phyloP scores from a whole-genome alignment of 2,113 vertebrate species.

The Rhizomys pruinosus region DNA sequence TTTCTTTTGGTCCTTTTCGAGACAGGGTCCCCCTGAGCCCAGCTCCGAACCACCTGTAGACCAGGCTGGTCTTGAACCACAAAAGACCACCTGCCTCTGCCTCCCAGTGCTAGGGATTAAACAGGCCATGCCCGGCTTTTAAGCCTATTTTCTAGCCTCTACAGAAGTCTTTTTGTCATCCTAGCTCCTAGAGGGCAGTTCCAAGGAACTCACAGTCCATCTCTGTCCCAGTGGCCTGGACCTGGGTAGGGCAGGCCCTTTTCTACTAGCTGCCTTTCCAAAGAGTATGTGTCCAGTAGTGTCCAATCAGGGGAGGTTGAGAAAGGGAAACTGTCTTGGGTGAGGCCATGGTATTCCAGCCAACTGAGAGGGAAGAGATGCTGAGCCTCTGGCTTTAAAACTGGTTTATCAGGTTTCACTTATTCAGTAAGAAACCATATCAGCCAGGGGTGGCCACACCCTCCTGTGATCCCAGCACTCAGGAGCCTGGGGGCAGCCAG shows the following conservation, averaged over 20 bases:
- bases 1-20: no score
- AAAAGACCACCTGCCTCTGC: no score
- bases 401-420: neutral
- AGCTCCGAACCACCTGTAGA: no score
- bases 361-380: neutral
- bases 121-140: no score
- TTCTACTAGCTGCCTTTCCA: neutral
- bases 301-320: neutral
- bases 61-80: no score
- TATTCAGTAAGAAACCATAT: conserved; percentile 49
- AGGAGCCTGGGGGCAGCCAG: neutral
- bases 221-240: neutral
- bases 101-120: no score
- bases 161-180: neutral
- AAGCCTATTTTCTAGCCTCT: neutral
- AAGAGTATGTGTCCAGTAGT: neutral
- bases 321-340: neutral
- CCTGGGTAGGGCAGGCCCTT: neutral
- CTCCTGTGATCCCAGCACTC: neutral
- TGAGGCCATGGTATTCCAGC: neutral
- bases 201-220: neutral
- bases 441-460: neutral
- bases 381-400: conserved; percentile 61
- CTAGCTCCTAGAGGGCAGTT: neutral
- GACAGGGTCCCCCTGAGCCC: no score